Base-by-base conservation (phyloP, 1,140 invertebrate genomes). In the Ips typographus region DNA sequence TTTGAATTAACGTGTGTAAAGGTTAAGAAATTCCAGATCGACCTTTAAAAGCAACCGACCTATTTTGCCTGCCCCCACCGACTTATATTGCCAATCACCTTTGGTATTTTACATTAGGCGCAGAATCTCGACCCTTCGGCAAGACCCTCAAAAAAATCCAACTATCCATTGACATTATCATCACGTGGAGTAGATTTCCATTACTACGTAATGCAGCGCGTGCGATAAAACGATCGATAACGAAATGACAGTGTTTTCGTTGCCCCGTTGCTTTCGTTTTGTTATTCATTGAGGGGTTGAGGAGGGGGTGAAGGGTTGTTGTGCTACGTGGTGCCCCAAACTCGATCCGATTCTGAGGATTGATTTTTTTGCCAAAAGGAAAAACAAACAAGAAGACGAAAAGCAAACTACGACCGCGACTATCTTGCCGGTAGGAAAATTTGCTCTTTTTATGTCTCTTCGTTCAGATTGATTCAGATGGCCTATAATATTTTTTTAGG, bases 121-220 rank as follows among this genome's bases (percentile, higher is more conserved):
- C 44, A 6, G 44, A 22, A 49, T 49, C 44, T 49, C 44, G 58
- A 43, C 66, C 59, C 66, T 68, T 62, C 66, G 66, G 53, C 66
- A 62, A 42, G 62, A 68, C 58, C 62, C 66, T 62, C 62, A 2
- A 37, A 44, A 55, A 68, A 68, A 55, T 68, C 62, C 60, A 57
- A 49, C 49, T 72, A 49, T 69, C 52, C 67, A 72, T 72, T 72
- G 71, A 72, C 67, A 69, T 68, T 65, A 61, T 69, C 49, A 69
- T 72, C 71, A 70, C 67, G 71, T 72, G 44, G 62, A 70, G 64
- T 43, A 65, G 47, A 61, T 51, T 68, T 71, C 65, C 70, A 63
- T 63, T 63, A 63, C 22, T 63, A 63, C 60, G 8, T 51, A 63
- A 63, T 63, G 60, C 36, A 63, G 60, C 60, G 60, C 60, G 60